phyloP scores from a whole-genome alignment of 1,140 invertebrate genomes.

The Brachionus plicatilis region DNA sequence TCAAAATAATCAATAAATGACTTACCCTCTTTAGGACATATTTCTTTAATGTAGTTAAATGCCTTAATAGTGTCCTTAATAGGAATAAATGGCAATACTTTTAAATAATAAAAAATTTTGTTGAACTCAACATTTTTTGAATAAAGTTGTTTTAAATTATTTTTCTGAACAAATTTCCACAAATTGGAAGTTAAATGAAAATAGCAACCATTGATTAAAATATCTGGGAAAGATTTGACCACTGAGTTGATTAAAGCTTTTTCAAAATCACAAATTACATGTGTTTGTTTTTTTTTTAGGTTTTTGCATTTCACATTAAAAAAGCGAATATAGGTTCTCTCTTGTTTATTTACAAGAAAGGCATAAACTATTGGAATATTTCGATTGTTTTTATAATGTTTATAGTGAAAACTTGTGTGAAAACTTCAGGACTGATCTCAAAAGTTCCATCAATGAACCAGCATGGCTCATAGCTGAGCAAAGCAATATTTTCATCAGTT shows the following conservation, averaged over 20 bases:
- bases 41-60: background rate
- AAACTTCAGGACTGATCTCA: background rate
- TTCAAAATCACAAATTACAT: constrained; percentile 2
- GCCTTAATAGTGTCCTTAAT: background rate
- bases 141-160: background rate
- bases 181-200: constrained; percentile 9
- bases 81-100: background rate
- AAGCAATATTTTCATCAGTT: background rate
- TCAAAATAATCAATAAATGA: background rate
- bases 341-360: background rate
- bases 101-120: background rate
- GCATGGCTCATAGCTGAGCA: background rate
- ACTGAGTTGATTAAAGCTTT: background rate
- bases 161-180: background rate
- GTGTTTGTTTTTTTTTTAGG: background rate
- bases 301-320: background rate
- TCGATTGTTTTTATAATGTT: background rate
- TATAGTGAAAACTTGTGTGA: background rate
- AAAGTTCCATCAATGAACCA: background rate
- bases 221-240: background rate
- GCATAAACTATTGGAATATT: constrained; percentile 7
- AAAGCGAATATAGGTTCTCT: background rate
- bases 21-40: background rate
- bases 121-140: background rate
- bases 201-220: background rate